These are phyloP conservation scores for Cariama cristata DNA, from an alignment of 2,113 vertebrate species.

Conservation along the genomic window DNA sequence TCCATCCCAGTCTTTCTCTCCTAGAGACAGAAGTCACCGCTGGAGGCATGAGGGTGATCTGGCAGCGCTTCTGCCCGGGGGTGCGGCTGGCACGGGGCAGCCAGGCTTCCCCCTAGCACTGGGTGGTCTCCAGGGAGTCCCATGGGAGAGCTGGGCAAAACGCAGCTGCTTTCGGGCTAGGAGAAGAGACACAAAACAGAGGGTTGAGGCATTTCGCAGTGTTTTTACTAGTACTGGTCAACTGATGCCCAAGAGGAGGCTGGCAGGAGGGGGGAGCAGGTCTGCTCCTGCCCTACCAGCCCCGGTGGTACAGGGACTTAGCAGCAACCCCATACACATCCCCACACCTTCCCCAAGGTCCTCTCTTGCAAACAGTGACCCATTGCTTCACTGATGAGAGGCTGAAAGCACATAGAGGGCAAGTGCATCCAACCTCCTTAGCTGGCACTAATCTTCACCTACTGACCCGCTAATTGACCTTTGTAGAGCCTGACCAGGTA, in stretches of 20 bases:
- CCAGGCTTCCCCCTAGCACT: constrained; percentile 11
- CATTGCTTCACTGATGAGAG: not conserved
- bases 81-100: not conserved
- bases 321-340: accelerated
- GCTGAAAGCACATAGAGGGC: not conserved
- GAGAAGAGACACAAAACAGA: not conserved
- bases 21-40: constrained; percentile 73
- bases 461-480: not conserved
- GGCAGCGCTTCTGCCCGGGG: constrained; percentile 24
- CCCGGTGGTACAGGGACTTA: not conserved
- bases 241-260: not conserved
- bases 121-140: constrained; percentile 37
- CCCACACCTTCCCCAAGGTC: not conserved
- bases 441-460: not conserved
- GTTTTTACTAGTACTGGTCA: not conserved
- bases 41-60: constrained; percentile 35
- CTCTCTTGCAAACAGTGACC: not conserved
- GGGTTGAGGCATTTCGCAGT: not conserved
- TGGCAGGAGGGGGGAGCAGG: not conserved
- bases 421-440: not conserved
- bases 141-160: constrained; percentile 16
- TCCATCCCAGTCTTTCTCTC: not conserved
- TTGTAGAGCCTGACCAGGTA: not conserved
- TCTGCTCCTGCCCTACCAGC: not conserved
- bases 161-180: constrained; percentile 55